Percentiles rank a stretch among this genome's conserved stretches.
These are phyloP conservation scores for Eidolon helvum DNA, from an alignment of 2,113 vertebrate genomes.

Conservation along the genomic window DNA sequence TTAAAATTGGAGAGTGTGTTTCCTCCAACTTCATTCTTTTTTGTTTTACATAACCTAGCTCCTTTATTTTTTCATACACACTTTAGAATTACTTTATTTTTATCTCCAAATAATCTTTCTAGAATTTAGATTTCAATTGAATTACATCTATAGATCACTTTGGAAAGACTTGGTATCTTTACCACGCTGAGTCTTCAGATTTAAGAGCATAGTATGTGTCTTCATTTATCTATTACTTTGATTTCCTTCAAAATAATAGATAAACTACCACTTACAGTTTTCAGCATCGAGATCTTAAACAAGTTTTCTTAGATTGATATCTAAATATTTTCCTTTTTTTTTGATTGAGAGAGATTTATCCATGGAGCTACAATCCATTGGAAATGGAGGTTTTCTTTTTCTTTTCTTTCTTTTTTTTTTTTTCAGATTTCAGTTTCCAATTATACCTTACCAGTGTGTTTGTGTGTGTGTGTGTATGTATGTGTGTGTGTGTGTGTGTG, in stretches of 20 bases:
- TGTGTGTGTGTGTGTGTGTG: too few species aligned
- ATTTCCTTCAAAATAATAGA: background rate
- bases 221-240: background rate
- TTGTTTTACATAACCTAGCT: background rate
- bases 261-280: background rate
- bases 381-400: background rate
- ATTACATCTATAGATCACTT: background rate
- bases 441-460: background rate
- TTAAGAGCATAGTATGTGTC: background rate
- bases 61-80: background rate
- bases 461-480: too few species aligned
- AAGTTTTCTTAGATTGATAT: background rate
- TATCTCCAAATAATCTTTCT: background rate
- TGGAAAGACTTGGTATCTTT: background rate
- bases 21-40: background rate
- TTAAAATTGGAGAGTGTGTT: background rate
- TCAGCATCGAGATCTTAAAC: background rate
- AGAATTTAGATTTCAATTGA: background rate
- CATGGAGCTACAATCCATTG: background rate
- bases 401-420: background rate
- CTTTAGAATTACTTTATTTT: background rate
- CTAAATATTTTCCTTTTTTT: background rate
- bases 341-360: background rate
- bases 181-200: background rate
- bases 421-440: background rate